Evolutionary conservation across 1,140 invertebrate genomes (phyloP).

Genomic region (Trichonephila clavipes): DNA sequence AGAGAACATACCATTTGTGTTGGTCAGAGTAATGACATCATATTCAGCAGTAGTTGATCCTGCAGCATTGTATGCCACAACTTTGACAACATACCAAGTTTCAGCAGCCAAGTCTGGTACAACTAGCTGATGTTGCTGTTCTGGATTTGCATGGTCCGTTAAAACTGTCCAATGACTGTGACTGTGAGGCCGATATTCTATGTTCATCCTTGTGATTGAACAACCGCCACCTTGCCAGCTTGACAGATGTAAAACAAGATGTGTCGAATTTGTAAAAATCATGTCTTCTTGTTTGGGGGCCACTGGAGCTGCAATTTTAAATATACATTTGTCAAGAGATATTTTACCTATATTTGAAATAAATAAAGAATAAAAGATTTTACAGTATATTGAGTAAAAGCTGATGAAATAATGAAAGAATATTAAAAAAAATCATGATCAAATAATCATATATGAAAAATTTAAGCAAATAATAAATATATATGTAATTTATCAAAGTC

Average conservation of each 20-base stretch:
- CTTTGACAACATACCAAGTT: slow-evolving; percentile 81
- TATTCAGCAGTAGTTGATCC: slow-evolving; percentile 80
- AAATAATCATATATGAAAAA: no score
- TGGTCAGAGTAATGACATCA: slow-evolving; percentile 75
- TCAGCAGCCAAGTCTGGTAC: slow-evolving; percentile 81
- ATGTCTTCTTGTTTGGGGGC: slow-evolving; percentile 85
- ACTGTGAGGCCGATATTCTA: slow-evolving; percentile 86
- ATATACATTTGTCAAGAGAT: neutral
- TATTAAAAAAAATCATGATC: no score
- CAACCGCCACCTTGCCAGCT: slow-evolving; percentile 89
- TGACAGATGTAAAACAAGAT: slow-evolving; percentile 86
- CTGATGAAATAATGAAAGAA: no score
- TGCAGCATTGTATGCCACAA: slow-evolving; percentile 81
- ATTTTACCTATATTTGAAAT: no score
- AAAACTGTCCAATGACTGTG: slow-evolving; percentile 75
- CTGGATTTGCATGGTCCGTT: slow-evolving; percentile 44
- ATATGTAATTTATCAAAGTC: no score
- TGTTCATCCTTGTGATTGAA: slow-evolving; percentile 87
- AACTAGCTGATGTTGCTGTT: slow-evolving; percentile 79
- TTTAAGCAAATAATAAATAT: no score
- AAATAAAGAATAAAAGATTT: no score
- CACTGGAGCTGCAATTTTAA: slow-evolving; percentile 83
- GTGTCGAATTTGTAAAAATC: slow-evolving; percentile 86
- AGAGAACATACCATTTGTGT: slow-evolving; percentile 38
- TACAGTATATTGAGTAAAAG: no score